Base-by-base conservation (phyloP, 2,113 vertebrate species). In the Sisor rabdophorus region DNA sequence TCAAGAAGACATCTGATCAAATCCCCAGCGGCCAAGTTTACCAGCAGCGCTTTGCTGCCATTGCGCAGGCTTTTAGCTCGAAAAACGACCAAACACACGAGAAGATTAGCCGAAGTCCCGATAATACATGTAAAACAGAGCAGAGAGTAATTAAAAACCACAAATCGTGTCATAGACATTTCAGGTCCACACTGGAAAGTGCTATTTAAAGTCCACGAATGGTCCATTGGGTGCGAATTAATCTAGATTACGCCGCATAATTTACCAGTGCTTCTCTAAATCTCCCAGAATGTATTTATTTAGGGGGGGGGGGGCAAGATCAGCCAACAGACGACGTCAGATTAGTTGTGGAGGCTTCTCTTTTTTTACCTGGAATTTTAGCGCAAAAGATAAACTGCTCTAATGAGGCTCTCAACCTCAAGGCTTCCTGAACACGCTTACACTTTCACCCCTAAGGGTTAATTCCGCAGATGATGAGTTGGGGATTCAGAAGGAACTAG, bases 11-110 rank as follows among this genome's bases (percentile, higher is more conserved):
- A 89, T 52, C 85, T 88, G 3, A 90, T 64, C 4, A 89, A 76
- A 76, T 90, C 86, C 10, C 80, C 87, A 26, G 79, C 75, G 8
- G 87, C 86, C 48, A 88, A 17, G 65, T 84, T 89, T 12, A 88
- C 70, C 70, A 89, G 71, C 26, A 89, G 83, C 22, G 85, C 83
- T 28, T 87, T 89, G 17, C 87, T 86, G n/a, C 76, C 77, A 0
- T 85, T 91, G 77, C 85, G 88, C 30, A 88, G 79, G 58, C 72
- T 83, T 73, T 76, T 87, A 70, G 75, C 87, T 59, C 85, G 77
- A 56, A 77, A 83, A 6, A 88, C 84, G 13, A 88, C 63, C 83
- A 84, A 89, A 17, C 87, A 87, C 9, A 90, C 85, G 73, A 88
- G 83, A 73, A 89, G 5, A 79, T 90, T 90, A 10, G 85, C 87